Base-by-base conservation (phyloP, 2,888 invertebrate genomes). In the Esperia sulphurella region DNA sequence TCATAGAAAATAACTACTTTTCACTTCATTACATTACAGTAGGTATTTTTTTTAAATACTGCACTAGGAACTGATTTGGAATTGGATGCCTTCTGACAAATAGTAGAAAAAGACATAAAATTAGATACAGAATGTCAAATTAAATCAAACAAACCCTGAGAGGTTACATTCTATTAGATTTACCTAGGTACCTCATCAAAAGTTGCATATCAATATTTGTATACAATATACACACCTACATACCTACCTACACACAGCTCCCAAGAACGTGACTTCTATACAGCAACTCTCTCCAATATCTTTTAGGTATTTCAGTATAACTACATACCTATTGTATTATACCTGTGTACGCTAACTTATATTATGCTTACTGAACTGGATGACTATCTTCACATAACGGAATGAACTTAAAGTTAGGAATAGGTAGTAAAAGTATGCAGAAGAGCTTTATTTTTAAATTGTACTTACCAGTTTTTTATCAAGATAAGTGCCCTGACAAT, bases 391-490 rank as follows among this genome's bases (percentile, higher is more conserved):
- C 44, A 46, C 46, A 41, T 44, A 50, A 37, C 44, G 41, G 41
- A 9, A 37, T 43, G 40, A 37, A 49, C 33, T 41, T 12, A 48
- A 47, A 47, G 49, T 49, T 48, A 46, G 50, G 51, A 55, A 68
- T 51, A n/a, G n/a, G n/a, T n/a, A 54, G 65, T 63, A 65, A 77
- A 75, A 75, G 73, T 72, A 70, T 65, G 70, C 70, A 69, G 21
- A 72, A 62, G 63, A 54, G 59, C 53, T 54, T 37, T 53, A 55
- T 37, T 37, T 57, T 58, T 57, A 58, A 58, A 58, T 58, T 61
- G 59, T 58, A 74, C 78, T 78, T 77, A 85, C 83, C 83, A 83
- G 79, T 79, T 77, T 74, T 61, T 71, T 72, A 75, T 77, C 79
- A 71, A 77, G 81, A 82, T 79, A 79, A 76, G 70, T 68, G 58